Conservation (phyloP, 2,888 invertebrate genomes). For the Patella pellucida region DNA sequence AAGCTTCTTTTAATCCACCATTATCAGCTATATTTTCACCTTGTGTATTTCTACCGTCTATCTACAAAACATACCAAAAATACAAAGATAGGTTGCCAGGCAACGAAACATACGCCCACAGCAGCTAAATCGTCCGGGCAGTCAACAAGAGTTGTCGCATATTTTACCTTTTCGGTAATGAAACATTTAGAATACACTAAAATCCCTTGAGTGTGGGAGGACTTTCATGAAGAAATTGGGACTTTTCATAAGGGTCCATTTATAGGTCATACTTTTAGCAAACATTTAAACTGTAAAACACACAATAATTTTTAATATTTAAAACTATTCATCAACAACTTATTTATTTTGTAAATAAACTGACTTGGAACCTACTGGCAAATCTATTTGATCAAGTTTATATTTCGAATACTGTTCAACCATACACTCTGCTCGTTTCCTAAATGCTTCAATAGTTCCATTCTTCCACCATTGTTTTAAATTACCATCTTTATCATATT, state of each 20-base stretch:
- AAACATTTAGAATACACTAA: too few relatives aligned
- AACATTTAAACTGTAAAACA: background rate
- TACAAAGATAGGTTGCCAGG: too few relatives aligned
- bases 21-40: constrained; percentile 97
- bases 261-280: background rate
- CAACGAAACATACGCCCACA: too few relatives aligned
- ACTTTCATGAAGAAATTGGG: constrained; percentile 8
- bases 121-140: too few relatives aligned
- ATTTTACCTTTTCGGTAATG: too few relatives aligned
- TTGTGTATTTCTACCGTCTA: constrained; percentile 92
- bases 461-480: constrained; percentile 98
- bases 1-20: constrained; percentile 92
- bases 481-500: constrained; percentile 96
- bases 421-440: constrained; percentile 88
- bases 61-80: constrained; percentile 46
- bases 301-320: too few relatives aligned
- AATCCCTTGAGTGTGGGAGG: too few relatives aligned
- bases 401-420: constrained; percentile 90
- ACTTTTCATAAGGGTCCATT: background rate
- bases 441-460: constrained; percentile 88
- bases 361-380: too few relatives aligned
- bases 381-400: constrained; percentile 65
- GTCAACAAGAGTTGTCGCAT: too few relatives aligned
- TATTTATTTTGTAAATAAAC: too few relatives aligned
- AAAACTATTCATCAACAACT: too few relatives aligned